Conservation (phyloP, 2,113 vertebrate genomes). For the Hassar affinis region DNA sequence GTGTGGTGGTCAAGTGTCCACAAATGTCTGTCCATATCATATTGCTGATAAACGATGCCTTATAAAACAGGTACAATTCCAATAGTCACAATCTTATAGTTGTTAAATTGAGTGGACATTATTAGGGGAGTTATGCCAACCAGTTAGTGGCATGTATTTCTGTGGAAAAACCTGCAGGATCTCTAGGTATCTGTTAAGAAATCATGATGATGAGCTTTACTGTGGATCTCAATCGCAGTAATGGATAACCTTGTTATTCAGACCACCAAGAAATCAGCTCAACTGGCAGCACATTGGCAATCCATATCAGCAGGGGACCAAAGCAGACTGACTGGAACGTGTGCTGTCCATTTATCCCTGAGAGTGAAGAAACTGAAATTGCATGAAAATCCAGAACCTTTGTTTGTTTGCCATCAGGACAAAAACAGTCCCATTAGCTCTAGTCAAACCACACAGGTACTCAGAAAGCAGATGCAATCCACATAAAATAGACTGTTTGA, state of each 20-base stretch:
- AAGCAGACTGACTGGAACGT: neutral
- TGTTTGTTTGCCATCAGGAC: neutral
- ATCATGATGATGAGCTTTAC: neutral
- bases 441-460: neutral
- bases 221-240: neutral
- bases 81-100: neutral
- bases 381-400: neutral
- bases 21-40: neutral
- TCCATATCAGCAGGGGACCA: neutral
- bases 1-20: too few species aligned
- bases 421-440: neutral
- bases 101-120: neutral
- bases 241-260: neutral
- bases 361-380: neutral
- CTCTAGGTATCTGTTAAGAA: neutral
- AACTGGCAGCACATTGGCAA: neutral
- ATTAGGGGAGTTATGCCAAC: neutral
- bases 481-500: neutral
- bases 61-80: neutral
- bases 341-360: neutral
- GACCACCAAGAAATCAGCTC: neutral
- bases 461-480: neutral
- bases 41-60: neutral
- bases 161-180: neutral
- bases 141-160: neutral